Conservation (phyloP, 2,797 vertebrate genomes). For the Rhabdomys pumilio region DNA sequence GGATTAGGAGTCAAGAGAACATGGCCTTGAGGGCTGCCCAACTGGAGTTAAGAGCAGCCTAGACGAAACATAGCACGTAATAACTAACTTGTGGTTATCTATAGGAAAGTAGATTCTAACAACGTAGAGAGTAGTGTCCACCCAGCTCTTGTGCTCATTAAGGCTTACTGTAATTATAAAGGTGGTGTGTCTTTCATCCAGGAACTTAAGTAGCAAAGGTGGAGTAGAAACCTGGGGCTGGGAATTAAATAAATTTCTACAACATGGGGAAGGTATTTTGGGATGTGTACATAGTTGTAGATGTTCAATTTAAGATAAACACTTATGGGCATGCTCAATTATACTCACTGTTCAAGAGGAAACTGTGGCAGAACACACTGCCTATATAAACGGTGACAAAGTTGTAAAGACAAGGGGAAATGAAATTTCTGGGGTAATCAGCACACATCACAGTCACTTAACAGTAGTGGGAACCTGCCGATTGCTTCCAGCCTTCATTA, state of each 20-base stretch:
- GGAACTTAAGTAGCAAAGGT: neutral
- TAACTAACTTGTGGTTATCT: neutral
- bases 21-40: neutral
- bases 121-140: neutral
- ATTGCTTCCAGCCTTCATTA: neutral
- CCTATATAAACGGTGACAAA: too few relatives aligned
- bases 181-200: neutral
- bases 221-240: neutral
- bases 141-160: neutral
- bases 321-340: neutral
- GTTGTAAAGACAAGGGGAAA: neutral
- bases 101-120: neutral
- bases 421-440: neutral
- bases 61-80: neutral
- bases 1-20: neutral
- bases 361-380: neutral
- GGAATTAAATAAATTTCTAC: neutral
- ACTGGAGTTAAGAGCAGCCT: neutral
- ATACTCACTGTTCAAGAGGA: neutral
- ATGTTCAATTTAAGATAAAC: neutral
- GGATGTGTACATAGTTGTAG: neutral
- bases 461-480: neutral
- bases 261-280: neutral
- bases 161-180: neutral
- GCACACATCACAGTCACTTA: neutral